Evolutionary conservation across 2,113 vertebrate genomes (phyloP).

Genomic region (Peromyscus leucopus): DNA sequence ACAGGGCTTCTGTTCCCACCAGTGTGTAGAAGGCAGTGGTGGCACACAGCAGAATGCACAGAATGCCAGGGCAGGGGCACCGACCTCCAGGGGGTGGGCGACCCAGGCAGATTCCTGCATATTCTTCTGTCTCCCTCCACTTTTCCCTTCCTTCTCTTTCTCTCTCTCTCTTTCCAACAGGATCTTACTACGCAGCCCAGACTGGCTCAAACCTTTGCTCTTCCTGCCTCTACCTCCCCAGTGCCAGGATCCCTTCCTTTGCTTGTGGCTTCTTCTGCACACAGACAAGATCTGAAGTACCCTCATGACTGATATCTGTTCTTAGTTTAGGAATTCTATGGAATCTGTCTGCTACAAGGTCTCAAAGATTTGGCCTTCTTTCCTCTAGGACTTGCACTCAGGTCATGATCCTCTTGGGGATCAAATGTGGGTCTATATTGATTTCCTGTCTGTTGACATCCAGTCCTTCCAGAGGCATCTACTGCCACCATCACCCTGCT

Average conservation of each 20-base stretch:
- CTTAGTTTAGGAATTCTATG: background rate
- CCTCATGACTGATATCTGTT: background rate
- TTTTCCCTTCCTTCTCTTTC: background rate
- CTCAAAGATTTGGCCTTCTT: background rate
- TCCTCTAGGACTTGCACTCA: background rate
- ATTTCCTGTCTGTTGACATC: background rate
- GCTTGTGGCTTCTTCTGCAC: background rate
- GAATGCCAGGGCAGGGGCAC: background rate
- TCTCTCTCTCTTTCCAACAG: background rate
- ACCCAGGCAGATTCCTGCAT: background rate
- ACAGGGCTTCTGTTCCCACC: background rate
- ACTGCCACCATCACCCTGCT: background rate
- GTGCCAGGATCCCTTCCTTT: background rate
- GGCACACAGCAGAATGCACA: background rate
- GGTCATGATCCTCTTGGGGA: background rate
- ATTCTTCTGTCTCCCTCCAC: background rate
- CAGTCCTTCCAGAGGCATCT: no score
- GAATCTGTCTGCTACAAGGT: background rate
- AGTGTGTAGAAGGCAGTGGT: background rate
- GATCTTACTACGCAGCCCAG: background rate
- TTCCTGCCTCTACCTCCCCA: background rate
- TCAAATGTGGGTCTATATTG: background rate
- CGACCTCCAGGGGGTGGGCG: background rate
- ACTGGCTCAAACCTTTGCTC: no score
- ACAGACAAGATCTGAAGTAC: background rate